phyloP scores from a whole-genome alignment of 2,888 invertebrate genomes.

The Asteroscopus sphinx region DNA sequence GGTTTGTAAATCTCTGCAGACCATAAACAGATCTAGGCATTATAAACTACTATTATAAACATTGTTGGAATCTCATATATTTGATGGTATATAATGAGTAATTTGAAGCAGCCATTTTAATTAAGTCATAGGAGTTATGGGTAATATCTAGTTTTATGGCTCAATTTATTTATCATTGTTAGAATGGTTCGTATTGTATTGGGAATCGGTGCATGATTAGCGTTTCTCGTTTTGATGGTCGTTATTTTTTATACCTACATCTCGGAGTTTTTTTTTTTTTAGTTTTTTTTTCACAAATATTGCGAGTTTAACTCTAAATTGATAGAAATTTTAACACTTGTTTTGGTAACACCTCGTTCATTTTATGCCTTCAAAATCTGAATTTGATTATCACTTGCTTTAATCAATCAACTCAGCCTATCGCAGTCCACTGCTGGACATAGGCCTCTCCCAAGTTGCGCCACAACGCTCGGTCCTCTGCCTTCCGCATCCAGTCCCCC shows the following conservation, averaged over 20 bases:
- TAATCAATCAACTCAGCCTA: no score
- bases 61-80: constrained; percentile 46
- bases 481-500: no score
- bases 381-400: no score
- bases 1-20: constrained; percentile 50
- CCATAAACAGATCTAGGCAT: constrained; percentile 56
- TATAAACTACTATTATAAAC: constrained; percentile 49
- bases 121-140: constrained; percentile 46
- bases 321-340: neutral
- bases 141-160: constrained; percentile 26
- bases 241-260: constrained; percentile 2
- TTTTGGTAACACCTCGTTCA: no score
- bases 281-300: no score
- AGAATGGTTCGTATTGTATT: constrained; percentile 21
- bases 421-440: no score
- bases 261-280: no score
- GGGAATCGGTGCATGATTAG: constrained; percentile 24
- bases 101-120: constrained; percentile 48
- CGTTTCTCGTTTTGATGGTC: constrained; percentile 12
- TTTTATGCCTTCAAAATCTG: no score
- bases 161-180: constrained; percentile 32
- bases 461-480: no score
- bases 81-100: constrained; percentile 40
- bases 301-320: neutral
- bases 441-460: no score